Base-by-base conservation (phyloP, 2,888 invertebrate species). In the Pachymerium ferrugineum region DNA sequence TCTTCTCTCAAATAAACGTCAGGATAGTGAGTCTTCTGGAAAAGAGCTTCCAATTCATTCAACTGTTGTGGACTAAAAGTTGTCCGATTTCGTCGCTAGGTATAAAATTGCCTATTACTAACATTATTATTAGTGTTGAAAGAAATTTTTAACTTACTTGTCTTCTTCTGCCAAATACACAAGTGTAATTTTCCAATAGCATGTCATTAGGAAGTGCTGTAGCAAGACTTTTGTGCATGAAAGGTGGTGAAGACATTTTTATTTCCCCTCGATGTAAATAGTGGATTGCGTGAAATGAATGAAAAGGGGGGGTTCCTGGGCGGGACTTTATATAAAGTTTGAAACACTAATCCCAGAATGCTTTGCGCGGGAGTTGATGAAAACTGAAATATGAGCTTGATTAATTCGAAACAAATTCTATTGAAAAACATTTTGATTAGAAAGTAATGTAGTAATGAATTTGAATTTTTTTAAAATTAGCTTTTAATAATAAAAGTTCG, bases 61-160 rank as follows among this genome's bases (percentile, higher is more conserved):
- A 96, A 85, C 83, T 96, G 96, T 82, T 94, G 94, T 0, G 95
- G 94, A 30, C 94, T 94, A 82, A 96, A 96, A 0, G 95, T 96
- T 8, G 96, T 96, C 33, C 96, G 86, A 83, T 95, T 95, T 76
- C 95, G 87, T 75, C 95, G 87, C 87, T 96, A 90, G 75, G 79
- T 78, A 77, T 76, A 76, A 77, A 74, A 76, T n/a, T n/a, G n/a
- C n/a, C n/a, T n/a, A n/a, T n/a, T n/a, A n/a, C n/a, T n/a, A n/a
- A n/a, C n/a, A n/a, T n/a, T n/a, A n/a, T n/a, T n/a, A n/a, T n/a
- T n/a, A n/a, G n/a, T n/a, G n/a, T n/a, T 31, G 28, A 71, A 33
- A 72, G 72, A 31, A 33, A 33, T n/a, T 10, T 4, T 4, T 3
- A 28, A 82, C 83, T 83, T 81, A 86, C 86, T 85, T 86, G 86